phyloP scores from a whole-genome alignment of 2,888 invertebrate species.

The Drosophila greeni region DNA sequence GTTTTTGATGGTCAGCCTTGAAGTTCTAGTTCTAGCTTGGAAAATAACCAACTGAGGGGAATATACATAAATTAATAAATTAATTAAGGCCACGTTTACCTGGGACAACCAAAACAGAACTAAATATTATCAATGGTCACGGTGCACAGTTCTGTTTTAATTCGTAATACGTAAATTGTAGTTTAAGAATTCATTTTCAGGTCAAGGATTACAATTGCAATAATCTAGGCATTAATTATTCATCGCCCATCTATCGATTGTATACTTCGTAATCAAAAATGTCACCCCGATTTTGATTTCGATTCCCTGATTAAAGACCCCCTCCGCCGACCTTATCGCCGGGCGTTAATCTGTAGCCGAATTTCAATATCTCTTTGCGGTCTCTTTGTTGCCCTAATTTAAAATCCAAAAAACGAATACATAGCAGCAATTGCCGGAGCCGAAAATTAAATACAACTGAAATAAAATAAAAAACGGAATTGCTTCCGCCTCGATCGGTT shows the following conservation, averaged over 20 bases:
- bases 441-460: slow-evolving; percentile 39
- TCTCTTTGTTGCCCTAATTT: slow-evolving; percentile 62
- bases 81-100: no score
- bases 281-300: slow-evolving; percentile 55
- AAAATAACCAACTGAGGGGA: neutral
- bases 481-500: slow-evolving; percentile 51
- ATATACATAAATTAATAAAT: neutral
- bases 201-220: neutral
- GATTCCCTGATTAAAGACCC: slow-evolving; percentile 6
- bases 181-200: neutral
- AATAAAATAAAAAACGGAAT: slow-evolving; percentile 52
- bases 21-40: neutral
- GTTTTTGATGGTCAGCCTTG: neutral
- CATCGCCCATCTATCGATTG: slow-evolving; percentile 1
- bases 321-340: slow-evolving; percentile 33
- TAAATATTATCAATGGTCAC: neutral
- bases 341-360: slow-evolving; percentile 35
- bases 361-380: slow-evolving; percentile 54
- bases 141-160: neutral
- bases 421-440: neutral
- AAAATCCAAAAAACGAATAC: slow-evolving; percentile 51
- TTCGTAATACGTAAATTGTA: neutral
- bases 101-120: neutral
- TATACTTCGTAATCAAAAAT: slow-evolving; percentile 37
- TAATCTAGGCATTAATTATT: slow-evolving; percentile 27